Evolutionary conservation across 2,113 vertebrate genomes (phyloP), one percentile per base, ranked within the genome.

Genomic region (Poeciliopsis prolifica): DNA sequence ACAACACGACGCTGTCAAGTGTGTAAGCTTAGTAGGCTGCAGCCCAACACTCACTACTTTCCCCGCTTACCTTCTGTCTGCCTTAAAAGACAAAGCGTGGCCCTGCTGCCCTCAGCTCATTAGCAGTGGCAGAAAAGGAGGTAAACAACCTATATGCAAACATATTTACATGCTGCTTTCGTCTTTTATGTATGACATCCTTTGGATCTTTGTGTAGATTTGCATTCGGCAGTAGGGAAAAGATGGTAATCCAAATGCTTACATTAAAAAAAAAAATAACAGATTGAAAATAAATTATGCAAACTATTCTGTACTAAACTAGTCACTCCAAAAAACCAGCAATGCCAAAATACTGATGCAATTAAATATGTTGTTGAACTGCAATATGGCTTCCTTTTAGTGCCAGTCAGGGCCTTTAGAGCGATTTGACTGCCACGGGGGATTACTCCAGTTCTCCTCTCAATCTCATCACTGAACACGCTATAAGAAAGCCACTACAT

Each of bases 371-470:
- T 61, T 65, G 75, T 71, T 81, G 70, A 85, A 83, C 80, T 77
- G 80, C 77, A 84, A 76, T 84, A 78, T 80, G 74, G 13, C 54
- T 78, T 85, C 81, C 82, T 80, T 82, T 80, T 80, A 69, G 5
- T 78, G 79, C 66, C 88, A 72, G 85, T 76, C 70, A 74, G 78
- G 84, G 84, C 81, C 80, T 89, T 90, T 80, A 79, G 75, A 89
- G 90, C 78, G 70, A 85, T 79, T 61, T 70, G 71, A 37, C 73
- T 82, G 75, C 86, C 92, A 91, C 73, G 64, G 74, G 87, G 83
- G 89, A 91, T 90, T 90, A 86, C 71, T 84, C 72, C 84, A 89
- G 86, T 89, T 93, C 91, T 90, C 87, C 83, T 87, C 79, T 88
- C 87, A 87, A 91, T 91, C 89, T 89, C 79, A 80, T 85, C 26